Conservation (phyloP, 2,113 vertebrate species). For the Alectura lathami region DNA sequence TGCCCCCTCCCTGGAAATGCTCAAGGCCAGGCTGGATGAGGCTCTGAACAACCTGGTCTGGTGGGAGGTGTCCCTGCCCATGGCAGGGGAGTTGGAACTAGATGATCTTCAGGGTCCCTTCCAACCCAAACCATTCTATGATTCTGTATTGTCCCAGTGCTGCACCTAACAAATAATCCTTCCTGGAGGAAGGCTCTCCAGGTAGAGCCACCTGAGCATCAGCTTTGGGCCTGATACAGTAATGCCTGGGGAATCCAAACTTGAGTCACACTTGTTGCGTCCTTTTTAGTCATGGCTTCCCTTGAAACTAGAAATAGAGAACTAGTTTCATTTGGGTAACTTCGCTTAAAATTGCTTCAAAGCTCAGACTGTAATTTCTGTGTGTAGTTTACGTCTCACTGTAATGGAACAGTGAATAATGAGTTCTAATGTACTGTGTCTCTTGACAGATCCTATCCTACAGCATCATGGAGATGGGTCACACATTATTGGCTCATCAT, state of each 20-base stretch:
- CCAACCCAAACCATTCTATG: too few relatives aligned
- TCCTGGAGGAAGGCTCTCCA: background rate
- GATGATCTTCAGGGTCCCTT: too few relatives aligned
- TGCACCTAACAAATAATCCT: background rate
- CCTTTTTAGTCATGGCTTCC: background rate
- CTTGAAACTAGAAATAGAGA: background rate
- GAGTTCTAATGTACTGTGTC: background rate
- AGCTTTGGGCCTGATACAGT: background rate
- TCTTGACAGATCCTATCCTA: conserved; percentile 89
- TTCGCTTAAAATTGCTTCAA: background rate
- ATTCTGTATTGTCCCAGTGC: background rate
- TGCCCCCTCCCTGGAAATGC: too few relatives aligned
- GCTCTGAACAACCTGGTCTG: too few relatives aligned
- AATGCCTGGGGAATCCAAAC: background rate
- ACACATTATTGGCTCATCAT: conserved; percentile 79
- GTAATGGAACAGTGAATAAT: background rate
- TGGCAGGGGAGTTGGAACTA: too few relatives aligned
- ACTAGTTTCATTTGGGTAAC: background rate
- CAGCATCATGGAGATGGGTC: conserved; percentile 88
- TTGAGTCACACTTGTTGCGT: rapidly evolving
- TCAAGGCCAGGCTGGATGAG: too few relatives aligned
- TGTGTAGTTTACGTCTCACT: background rate
- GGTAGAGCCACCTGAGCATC: background rate
- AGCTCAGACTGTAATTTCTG: background rate
- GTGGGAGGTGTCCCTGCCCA: too few relatives aligned